Base-by-base conservation (phyloP, 30 jellyfish, hydroid and myxozoan species). In the Pelagia noctiluca region DNA sequence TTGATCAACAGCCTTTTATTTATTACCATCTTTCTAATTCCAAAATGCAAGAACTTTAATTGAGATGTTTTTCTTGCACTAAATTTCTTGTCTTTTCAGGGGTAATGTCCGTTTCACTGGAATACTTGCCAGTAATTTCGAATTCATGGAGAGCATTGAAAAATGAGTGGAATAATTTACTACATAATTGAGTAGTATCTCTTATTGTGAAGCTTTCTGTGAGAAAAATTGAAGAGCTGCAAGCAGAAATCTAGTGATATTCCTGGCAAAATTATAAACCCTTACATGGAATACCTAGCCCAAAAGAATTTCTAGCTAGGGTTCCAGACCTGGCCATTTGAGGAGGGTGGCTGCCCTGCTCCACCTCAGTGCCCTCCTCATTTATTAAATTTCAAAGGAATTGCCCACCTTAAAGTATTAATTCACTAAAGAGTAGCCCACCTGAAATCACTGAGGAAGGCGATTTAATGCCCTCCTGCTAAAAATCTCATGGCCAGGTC, bases 61-160 rank as follows among this genome's bases (percentile, higher is more conserved):
- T 42, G 16, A 42, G 57, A 42, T 16, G 16, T 42, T 42, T 42
- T 42, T 16, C 57, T 42, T 5, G 12, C 57, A 42, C 57, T 42
- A 42, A 42, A 42, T 8, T 42, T 8, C 57, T 16, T 16, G 57
- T 42, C 57, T 42, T 42, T 16, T 16, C 57, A 42, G 16, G 57
- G 57, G 57, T 42, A 42, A 42, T 42, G 57, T 42, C 57, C 57
- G 57, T 42, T 42, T n/a, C n/a, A n/a, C n/a, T n/a, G n/a, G n/a
- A n/a, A n/a, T n/a, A n/a, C n/a, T n/a, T n/a, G 16, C 57, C 16
- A 42, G 16, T 42, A 42, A 42, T 42, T 42, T 42, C 16, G 16
- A 42, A 42, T 42, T 42, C 57, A 42, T 42, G 57, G 16, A 42
- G 57, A 16, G 57, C 57, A 42, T 42, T 42, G 57, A 42, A 42